Evolutionary conservation across 2,888 invertebrate genomes (phyloP), one percentile per base, ranked within the genome.

Genomic region (Yponomeuta cagnagella): DNA sequence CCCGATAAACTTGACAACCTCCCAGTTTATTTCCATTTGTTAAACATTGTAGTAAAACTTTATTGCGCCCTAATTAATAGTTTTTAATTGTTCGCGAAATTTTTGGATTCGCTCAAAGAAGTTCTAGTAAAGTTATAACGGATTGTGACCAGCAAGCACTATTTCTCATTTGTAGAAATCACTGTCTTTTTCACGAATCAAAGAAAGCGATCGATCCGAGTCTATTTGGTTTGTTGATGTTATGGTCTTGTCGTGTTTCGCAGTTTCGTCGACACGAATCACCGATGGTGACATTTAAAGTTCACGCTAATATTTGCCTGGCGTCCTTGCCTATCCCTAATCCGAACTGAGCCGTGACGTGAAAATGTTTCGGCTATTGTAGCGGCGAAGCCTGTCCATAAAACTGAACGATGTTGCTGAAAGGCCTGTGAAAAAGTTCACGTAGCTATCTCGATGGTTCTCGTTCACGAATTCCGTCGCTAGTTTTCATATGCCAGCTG

Each of bases 261-360:
- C 33, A 63, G 33, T 63, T 70, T 70, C 48, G 37, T 12, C 70
- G 70, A 70, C 77, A 82, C 78, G 80, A 80, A 77, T 81, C 82
- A 80, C 76, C 76, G 77, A 82, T 77, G 80, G 73, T 87, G 87
- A 86, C 90, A 89, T 91, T 91, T 90, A 90, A 91, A 91, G 90
- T 87, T 89, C 89, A 90, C 75, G 76, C 75, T 88, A 90, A 81
- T 88, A 90, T 89, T 90, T 90, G 82, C 83, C 80, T 76, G 68
- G 73, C 73, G 73, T 73, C 78, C 80, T 48, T 68, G 6, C 52
- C 10, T 52, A 30, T 30, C 65, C 31, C 30, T 10, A 31, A 30
- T 30, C 12, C 33, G 65, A 65, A 65, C 52, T 58, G 65, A 80
- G 78, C 81, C 80, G 76, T 80, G 75, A 79, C 79, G 76, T 72